phyloP scores from a whole-genome alignment of 2,888 invertebrate genomes.

The Cerastis leucographa region DNA sequence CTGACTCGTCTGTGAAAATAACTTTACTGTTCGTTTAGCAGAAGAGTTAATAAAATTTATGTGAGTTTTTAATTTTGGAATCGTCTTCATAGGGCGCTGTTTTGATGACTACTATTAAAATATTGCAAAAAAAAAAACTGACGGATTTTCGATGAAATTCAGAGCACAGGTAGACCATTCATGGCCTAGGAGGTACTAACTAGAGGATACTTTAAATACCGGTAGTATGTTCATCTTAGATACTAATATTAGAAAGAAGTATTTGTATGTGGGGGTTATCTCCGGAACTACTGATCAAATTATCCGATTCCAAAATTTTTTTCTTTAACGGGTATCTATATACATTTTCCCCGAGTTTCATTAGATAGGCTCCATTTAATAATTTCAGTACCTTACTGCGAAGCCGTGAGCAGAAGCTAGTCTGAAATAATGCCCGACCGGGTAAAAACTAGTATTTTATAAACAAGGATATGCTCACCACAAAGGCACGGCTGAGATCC shows the following conservation, averaged over 20 bases:
- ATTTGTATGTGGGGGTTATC: no score
- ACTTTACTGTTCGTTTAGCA: not conserved
- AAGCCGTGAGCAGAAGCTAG: no score
- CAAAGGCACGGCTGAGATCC: slow-evolving; percentile 25
- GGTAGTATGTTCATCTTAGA: not conserved
- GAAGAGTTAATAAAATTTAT: not conserved
- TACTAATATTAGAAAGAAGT: no score
- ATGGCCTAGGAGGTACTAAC: not conserved
- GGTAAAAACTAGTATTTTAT: not conserved
- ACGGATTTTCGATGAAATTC: no score
- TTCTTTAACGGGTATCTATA: no score
- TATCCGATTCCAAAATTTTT: no score
- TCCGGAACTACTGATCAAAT: no score
- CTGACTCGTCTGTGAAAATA: slow-evolving; percentile 17
- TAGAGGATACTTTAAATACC: not conserved
- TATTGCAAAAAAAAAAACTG: not conserved
- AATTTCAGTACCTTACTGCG: no score
- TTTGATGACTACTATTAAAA: not conserved
- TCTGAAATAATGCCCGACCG: no score
- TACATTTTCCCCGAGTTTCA: no score
- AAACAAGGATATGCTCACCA: slow-evolving; percentile 18
- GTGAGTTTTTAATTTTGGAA: not conserved
- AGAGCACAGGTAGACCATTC: not conserved
- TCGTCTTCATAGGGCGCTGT: not conserved
- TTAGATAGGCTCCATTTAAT: no score